These are phyloP conservation scores for Vespertilio murinus DNA, from an alignment of 2,797 vertebrate species.

Conservation along the genomic window DNA sequence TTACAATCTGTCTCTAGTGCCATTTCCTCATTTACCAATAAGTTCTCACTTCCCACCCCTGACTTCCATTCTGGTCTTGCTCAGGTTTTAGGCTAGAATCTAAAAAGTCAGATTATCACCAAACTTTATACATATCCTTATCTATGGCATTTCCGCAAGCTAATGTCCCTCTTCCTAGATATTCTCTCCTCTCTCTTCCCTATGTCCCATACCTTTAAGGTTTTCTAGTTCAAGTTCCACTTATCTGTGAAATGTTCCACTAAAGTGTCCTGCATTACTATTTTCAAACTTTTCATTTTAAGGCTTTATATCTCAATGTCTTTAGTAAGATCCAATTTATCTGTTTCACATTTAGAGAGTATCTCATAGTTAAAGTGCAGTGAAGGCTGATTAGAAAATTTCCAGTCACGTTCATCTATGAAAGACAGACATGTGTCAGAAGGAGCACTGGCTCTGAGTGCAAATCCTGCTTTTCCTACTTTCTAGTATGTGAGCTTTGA, in stretches of 20 bases:
- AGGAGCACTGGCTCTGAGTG: neutral
- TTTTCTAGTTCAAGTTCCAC: neutral
- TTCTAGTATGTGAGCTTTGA: neutral
- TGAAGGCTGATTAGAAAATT: neutral
- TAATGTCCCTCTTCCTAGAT: neutral
- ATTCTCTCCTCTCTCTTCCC: neutral
- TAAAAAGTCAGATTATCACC: neutral
- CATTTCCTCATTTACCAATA: neutral
- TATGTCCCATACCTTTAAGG: neutral
- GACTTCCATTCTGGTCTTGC: neutral
- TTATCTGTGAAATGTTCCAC: neutral
- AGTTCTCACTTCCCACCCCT: neutral
- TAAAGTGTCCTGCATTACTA: neutral
- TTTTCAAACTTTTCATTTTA: neutral
- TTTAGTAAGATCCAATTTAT: neutral
- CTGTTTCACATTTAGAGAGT: neutral
- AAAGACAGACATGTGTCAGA: neutral
- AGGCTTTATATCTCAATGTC: neutral
- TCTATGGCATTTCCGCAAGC: neutral
- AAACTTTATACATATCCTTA: neutral
- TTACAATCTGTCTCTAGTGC: neutral
- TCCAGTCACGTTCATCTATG: neutral
- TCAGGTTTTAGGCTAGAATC: neutral
- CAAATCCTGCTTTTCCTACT: slow-evolving; percentile 5
- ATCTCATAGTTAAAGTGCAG: neutral